Conservation (phyloP, 2,888 invertebrate species). For the Drosophila planitibia region DNA sequence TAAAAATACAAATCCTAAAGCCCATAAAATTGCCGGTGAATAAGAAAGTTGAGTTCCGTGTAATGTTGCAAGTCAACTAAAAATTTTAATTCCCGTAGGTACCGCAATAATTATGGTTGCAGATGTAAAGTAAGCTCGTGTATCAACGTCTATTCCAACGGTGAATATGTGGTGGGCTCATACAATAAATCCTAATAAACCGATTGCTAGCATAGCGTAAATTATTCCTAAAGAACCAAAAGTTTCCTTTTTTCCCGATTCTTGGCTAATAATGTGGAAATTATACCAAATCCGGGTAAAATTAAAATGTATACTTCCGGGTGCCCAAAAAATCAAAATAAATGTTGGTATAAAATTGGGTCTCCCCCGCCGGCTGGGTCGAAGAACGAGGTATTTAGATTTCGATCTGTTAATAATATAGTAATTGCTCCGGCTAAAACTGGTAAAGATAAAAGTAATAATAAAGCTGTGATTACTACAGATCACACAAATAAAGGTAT, state of each 20-base stretch:
- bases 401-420: conserved; percentile 81
- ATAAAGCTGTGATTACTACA: conserved; percentile 88
- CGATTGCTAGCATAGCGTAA: conserved; percentile 90
- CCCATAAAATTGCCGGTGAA: no score
- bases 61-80: conserved; percentile 83
- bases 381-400: not conserved
- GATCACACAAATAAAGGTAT: conserved; percentile 91
- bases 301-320: not conserved
- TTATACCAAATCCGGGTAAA: not conserved
- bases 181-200: no score
- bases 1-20: no score
- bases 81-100: conserved; percentile 94
- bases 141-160: conserved; percentile 93
- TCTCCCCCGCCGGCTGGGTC: not conserved
- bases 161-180: conserved; percentile 90
- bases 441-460: conserved; percentile 90
- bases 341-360: not conserved
- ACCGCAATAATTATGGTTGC: conserved; percentile 95
- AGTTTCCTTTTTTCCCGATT: conserved; percentile 89
- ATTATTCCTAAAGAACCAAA: conserved; percentile 91
- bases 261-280: not conserved
- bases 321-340: not conserved
- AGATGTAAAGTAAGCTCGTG: conserved; percentile 93
- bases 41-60: no score
- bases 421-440: conserved; percentile 93